phyloP scores from a whole-genome alignment of 2,113 vertebrate genomes.

The Rhabdomys dilectus region DNA sequence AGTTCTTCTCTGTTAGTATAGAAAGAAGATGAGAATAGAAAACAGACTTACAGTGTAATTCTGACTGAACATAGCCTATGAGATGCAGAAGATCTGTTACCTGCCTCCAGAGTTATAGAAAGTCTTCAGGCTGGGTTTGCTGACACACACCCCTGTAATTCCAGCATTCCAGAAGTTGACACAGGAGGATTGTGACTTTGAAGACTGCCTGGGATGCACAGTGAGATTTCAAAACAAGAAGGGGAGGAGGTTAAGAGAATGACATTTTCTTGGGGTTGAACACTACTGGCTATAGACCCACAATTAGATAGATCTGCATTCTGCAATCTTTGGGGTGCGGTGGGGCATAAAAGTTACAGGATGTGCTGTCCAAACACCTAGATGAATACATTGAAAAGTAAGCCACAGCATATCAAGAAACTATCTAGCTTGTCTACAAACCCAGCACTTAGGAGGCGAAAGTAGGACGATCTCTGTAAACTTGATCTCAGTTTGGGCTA shows the following conservation, averaged over 20 bases:
- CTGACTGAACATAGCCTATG: neutral
- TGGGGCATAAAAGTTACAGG: neutral
- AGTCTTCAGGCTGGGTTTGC: neutral
- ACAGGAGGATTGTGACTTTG: neutral
- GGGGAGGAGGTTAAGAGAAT: neutral
- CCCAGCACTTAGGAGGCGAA: neutral
- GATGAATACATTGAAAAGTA: neutral
- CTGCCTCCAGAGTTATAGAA: neutral
- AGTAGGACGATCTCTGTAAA: neutral
- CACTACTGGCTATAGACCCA: neutral
- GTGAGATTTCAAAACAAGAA: neutral
- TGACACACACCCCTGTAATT: neutral
- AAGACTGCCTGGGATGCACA: neutral
- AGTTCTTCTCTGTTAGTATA: neutral
- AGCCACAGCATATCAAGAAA: neutral
- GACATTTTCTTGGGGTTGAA: neutral
- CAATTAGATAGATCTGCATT: neutral
- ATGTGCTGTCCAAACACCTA: neutral
- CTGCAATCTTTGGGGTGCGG: neutral
- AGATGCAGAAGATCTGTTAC: neutral
- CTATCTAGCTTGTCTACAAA: neutral
- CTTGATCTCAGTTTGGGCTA: neutral
- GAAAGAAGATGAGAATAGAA: neutral
- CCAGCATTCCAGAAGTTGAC: neutral
- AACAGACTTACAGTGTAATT: neutral